Percentiles rank a stretch among this genome's conserved stretches.
phyloP scores from a whole-genome alignment of 2,113 vertebrate genomes.

The Chlamydotis undulata region DNA sequence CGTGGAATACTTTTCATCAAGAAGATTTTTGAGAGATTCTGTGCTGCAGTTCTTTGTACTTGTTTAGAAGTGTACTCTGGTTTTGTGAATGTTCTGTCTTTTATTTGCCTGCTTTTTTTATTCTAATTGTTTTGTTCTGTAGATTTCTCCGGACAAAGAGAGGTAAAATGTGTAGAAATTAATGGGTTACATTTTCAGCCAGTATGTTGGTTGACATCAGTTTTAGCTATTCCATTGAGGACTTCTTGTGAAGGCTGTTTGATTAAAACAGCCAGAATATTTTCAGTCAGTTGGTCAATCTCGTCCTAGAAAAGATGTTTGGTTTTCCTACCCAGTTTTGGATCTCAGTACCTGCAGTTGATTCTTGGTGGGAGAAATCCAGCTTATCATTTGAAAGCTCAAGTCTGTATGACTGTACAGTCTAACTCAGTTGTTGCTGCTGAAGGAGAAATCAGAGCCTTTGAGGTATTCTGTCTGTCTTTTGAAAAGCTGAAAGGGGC shows the following conservation, averaged over 20 bases:
- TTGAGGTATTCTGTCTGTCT: not conserved
- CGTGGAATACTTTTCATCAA: not conserved
- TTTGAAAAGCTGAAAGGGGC: not conserved
- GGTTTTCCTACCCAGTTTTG: not conserved
- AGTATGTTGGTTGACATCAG: not conserved
- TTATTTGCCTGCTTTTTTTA: not conserved
- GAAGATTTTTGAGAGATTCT: not conserved
- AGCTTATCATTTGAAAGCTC: not conserved
- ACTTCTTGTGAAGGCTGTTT: not conserved
- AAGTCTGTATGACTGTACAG: rapidly evolving
- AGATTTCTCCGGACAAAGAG: not conserved
- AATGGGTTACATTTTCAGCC: not conserved
- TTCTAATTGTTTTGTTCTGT: not conserved
- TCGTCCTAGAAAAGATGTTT: not conserved
- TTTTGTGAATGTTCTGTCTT: not conserved
- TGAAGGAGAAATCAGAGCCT: not conserved
- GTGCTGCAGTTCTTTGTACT: not conserved
- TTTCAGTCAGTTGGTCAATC: not conserved
- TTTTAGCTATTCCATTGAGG: not conserved
- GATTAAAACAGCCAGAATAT: not conserved
- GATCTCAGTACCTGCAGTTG: not conserved
- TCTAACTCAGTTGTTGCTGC: not conserved
- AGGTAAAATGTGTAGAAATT: not conserved
- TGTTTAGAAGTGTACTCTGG: not conserved
- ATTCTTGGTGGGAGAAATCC: not conserved